Evolutionary conservation across 2,888 invertebrate species (phyloP).

Genomic region (Tenthredo distinguenda): DNA sequence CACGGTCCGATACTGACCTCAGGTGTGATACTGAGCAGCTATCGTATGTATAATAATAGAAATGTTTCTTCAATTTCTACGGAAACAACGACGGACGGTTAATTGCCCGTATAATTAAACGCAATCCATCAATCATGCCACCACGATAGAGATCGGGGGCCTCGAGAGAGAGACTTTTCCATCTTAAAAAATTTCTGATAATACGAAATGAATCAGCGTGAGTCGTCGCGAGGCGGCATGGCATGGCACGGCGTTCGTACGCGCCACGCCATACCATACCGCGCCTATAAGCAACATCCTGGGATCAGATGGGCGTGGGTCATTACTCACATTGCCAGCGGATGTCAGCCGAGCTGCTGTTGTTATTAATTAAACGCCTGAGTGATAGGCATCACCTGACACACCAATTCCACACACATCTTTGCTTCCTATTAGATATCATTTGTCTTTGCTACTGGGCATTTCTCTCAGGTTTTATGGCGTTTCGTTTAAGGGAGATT

Average conservation of each 20-base stretch:
- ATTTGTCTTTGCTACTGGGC: slow-evolving; percentile 75
- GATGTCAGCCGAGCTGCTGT: slow-evolving; percentile 73
- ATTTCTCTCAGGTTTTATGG: slow-evolving; percentile 64
- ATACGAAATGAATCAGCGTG: slow-evolving; percentile 69
- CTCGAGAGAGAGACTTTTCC: slow-evolving; percentile 31
- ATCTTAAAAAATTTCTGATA: slow-evolving; percentile 66
- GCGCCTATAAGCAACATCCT: slow-evolving; percentile 51
- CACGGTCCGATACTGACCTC: neutral
- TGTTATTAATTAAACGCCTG: slow-evolving; percentile 76
- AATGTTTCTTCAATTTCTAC: slow-evolving; percentile 32
- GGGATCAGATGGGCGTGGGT: slow-evolving; percentile 74
- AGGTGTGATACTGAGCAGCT: neutral
- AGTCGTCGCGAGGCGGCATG: slow-evolving; percentile 22
- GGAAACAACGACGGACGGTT: slow-evolving; percentile 37
- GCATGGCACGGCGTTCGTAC: slow-evolving; percentile 16
- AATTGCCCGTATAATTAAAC: slow-evolving; percentile 43
- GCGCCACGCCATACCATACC: slow-evolving; percentile 37
- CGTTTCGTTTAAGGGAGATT: slow-evolving; percentile 66
- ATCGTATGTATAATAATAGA: neutral
- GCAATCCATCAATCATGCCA: slow-evolving; percentile 29
- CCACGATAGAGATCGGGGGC: slow-evolving; percentile 13
- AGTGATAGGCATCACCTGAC: slow-evolving; percentile 73
- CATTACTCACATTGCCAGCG: slow-evolving; percentile 74
- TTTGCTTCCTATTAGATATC: slow-evolving; percentile 74
- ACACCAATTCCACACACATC: slow-evolving; percentile 63